Base-by-base conservation (phyloP, 2,888 invertebrate genomes). In the Callimorpha dominula region DNA sequence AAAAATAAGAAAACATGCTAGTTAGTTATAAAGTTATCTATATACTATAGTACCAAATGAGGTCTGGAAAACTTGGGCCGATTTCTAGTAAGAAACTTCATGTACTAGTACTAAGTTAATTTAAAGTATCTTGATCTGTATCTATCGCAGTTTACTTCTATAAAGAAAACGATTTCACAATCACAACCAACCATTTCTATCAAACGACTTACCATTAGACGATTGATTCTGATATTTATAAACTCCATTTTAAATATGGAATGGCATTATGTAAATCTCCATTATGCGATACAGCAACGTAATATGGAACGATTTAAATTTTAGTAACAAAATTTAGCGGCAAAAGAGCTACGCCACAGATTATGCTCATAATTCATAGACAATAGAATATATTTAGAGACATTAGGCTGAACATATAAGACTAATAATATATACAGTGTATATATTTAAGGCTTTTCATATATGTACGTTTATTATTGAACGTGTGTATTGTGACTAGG, bases 261-360 rank as follows among this genome's bases (percentile, higher is more conserved):
- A 57, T 11, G 11, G 11, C 57, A 57, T 57, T 57, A 57, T 57
- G 57, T 57, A 57, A 83, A 83, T 81, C 72, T 78, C 72, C 67
- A 68, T 62, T 9, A 17, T 68, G 40, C 68, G 71, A 65, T 76
- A 63, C 65, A 67, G 68, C 40, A 65, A 72, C 72, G 70, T 78
- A 74, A 83, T 81, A 81, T 57, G 20, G 12, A 57, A 57, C 68
- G 73, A 20, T 57, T 57, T 57, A 57, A 20, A 57, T 57, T 57
- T 11, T 57, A 12, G 20, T 57, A 11, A 57, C 72, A 64, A 73
- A 78, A 81, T 79, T 78, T 72, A 65, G 49, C 72, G 65, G 65
- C 12, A 71, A 65, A 71, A 65, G 40, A 20, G 42, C 6, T 20
- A 43, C 65, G 15, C 43, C 46, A 54, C 49, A 63, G 65, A 65